Percentiles rank a stretch among this genome's conserved stretches.
These are phyloP conservation scores for Halictus quadricinctus DNA, from an alignment of 2,888 invertebrate genomes.

Conservation along the genomic window DNA sequence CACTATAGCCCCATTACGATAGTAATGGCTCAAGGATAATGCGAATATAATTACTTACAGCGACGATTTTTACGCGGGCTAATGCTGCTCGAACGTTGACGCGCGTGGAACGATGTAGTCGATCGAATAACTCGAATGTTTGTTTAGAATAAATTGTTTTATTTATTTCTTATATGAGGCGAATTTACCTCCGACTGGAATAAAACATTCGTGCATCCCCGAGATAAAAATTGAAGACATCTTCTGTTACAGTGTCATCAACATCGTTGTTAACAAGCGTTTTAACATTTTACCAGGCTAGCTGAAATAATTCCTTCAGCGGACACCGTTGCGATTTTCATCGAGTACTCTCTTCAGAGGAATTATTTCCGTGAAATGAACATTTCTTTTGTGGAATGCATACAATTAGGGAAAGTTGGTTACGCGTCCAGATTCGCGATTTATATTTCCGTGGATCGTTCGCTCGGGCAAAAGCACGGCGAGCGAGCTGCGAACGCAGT, in stretches of 20 bases:
- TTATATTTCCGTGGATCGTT: neutral
- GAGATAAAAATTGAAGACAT: too few relatives aligned
- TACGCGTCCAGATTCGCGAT: neutral
- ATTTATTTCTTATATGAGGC: too few relatives aligned
- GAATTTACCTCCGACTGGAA: too few relatives aligned
- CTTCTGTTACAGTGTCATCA: too few relatives aligned
- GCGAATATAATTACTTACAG: slow-evolving; percentile 26
- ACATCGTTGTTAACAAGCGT: neutral
- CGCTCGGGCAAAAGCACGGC: neutral
- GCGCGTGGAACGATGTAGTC: too few relatives aligned
- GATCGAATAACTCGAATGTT: too few relatives aligned
- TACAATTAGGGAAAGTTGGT: neutral
- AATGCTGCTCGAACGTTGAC: neutral
- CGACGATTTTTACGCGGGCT: slow-evolving; percentile 15
- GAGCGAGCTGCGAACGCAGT: neutral
- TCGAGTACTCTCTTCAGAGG: neutral
- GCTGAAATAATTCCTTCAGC: neutral
- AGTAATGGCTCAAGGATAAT: slow-evolving; percentile 33
- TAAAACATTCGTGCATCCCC: too few relatives aligned
- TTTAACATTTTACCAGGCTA: neutral
- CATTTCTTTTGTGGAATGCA: neutral
- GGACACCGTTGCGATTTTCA: neutral
- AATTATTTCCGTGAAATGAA: neutral
- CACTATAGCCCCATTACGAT: slow-evolving; percentile 13
- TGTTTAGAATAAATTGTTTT: too few relatives aligned